phyloP scores from a whole-genome alignment of 2,113 vertebrate species.

The Sula dactylatra region DNA sequence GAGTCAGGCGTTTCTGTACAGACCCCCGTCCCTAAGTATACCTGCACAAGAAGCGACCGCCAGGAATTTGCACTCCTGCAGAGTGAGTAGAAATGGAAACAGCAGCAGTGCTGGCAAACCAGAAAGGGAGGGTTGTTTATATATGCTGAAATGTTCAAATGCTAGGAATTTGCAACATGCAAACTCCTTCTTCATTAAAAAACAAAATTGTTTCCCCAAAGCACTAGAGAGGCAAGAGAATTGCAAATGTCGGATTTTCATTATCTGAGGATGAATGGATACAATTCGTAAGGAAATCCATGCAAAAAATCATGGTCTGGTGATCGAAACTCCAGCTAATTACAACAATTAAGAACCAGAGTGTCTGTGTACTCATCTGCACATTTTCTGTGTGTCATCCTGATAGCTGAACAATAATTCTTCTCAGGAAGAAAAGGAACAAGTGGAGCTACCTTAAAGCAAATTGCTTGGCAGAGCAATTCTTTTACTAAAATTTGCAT shows the following conservation, averaged over 20 bases:
- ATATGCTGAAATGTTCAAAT: not conserved
- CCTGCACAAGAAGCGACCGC: not conserved
- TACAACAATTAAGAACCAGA: not conserved
- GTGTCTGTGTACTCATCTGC: not conserved
- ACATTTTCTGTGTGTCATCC: not conserved
- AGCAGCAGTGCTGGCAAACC: not conserved
- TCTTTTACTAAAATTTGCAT: not conserved
- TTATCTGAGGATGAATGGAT: not conserved
- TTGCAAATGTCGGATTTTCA: not conserved
- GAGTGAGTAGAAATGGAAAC: not conserved
- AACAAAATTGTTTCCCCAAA: not conserved
- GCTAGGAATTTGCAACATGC: not conserved
- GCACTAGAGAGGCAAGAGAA: not conserved
- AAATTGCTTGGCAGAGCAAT: not conserved
- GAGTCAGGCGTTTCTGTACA: not conserved
- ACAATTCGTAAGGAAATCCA: not conserved
- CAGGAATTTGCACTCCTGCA: not conserved
- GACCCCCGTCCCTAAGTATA: not conserved
- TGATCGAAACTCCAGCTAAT: slow-evolving; percentile 15
- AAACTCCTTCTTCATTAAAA: not conserved
- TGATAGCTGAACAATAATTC: not conserved
- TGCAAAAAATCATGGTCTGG: not conserved
- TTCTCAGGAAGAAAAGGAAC: not conserved
- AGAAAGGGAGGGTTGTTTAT: not conserved
- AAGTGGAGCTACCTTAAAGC: not conserved